Evolutionary conservation across 1,140 invertebrate genomes (phyloP).

Genomic region (Leptopilina clavipes): DNA sequence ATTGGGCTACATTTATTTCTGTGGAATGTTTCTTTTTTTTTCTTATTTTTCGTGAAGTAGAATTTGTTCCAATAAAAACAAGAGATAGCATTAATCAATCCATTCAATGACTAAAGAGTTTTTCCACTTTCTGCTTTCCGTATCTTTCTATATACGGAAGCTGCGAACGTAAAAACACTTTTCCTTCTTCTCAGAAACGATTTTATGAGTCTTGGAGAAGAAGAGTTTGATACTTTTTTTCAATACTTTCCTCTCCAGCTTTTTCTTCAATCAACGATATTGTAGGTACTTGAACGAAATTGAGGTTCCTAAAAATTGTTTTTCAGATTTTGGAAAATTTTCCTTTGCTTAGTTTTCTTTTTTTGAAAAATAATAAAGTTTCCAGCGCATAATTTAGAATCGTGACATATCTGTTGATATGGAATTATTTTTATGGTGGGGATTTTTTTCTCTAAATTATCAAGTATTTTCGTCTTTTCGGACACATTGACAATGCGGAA

Average conservation of each 20-base stretch:
- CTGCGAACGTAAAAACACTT: slow-evolving; percentile 15
- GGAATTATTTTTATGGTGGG: too few species aligned
- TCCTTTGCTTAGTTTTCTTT: not conserved
- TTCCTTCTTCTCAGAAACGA: slow-evolving; percentile 3
- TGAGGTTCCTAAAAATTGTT: not conserved
- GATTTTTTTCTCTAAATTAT: too few species aligned
- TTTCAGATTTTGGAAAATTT: not conserved
- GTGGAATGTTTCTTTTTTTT: not conserved
- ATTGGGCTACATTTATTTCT: not conserved
- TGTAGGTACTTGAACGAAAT: slow-evolving; percentile 5
- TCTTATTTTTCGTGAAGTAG: not conserved
- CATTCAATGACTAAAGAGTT: slow-evolving; percentile 11
- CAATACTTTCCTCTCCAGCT: not conserved
- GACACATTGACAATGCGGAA: too few species aligned
- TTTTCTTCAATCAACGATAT: not conserved
- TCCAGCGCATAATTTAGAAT: too few species aligned
- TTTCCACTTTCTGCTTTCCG: not conserved
- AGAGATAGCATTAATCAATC: slow-evolving; percentile 14
- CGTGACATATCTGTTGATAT: too few species aligned
- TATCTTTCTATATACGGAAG: slow-evolving; percentile 1
- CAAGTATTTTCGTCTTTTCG: too few species aligned
- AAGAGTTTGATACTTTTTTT: slow-evolving; percentile 8
- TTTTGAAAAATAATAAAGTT: too few species aligned
- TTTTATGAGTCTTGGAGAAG: not conserved
- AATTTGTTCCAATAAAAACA: not conserved